Base-by-base conservation (phyloP, 2,888 invertebrate genomes). In the Hyposoter dolosus region DNA sequence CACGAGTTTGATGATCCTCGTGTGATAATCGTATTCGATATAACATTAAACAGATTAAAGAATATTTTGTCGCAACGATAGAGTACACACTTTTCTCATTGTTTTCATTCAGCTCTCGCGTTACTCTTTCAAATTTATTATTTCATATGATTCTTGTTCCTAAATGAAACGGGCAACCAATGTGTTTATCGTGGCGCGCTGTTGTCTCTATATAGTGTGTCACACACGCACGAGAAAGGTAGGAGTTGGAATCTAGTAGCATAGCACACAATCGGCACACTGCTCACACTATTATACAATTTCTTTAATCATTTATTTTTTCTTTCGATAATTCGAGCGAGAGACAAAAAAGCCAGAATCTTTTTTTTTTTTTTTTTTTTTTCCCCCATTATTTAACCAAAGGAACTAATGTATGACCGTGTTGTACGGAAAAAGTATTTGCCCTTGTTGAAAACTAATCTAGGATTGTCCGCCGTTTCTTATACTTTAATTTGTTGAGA, bases 221-320 rank as follows among this genome's bases (percentile, higher is more conserved):
- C 89, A 89, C 91, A 90, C 88, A 88, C 90, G 90, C 88, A 90
- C 90, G 91, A 92, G 91, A 92, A 92, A 92, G 91, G 90, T 92
- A 92, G 91, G 90, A 90, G 89, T 87, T 86, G 84, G 88, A 88
- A 87, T 89, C 84, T 88, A 85, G 81, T 84, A 86, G 87, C 87
- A 88, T 87, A 80, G 86, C 88, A 89, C 88, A 89, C 88, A 87
- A 84, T 88, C 86, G 83, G 87, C 88, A 89, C 87, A 88, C 85
- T 88, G 87, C 82, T 82, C 88, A 82, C 74, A 85, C 80, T 83
- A 80, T 77, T 72, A 74, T 71, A 86, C 72, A 47, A 77, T 78
- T 53, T 72, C 63, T 19, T 79, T 71, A 19, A 32, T 35, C 23
- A 63, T 69, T 9, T 47, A 63, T 47, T 47, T 71, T 71, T 35